These are phyloP conservation scores for Brassicogethes aeneus DNA, from an alignment of 2,888 invertebrate species.

Conservation along the genomic window DNA sequence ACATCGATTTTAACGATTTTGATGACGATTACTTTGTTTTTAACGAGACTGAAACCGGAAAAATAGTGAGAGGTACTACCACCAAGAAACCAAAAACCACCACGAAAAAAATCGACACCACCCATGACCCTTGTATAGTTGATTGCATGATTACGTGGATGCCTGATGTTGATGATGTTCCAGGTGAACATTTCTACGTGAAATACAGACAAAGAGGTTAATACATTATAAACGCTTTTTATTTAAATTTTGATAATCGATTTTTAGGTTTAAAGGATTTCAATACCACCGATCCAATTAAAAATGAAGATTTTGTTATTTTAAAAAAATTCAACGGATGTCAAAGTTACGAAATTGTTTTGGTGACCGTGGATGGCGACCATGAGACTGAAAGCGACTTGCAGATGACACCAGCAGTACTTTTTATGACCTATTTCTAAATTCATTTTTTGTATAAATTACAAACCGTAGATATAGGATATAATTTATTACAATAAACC, in stretches of 20 bases:
- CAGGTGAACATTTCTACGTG: conserved; percentile 30
- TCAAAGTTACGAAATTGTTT: conserved; percentile 27
- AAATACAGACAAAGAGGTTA: conserved; percentile 26
- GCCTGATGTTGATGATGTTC: conserved; percentile 28
- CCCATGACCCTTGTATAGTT: conserved; percentile 22
- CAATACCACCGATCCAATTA: conserved; percentile 22
- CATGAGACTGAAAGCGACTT: conserved; percentile 27
- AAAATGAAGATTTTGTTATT: conserved; percentile 26
- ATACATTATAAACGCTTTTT: background rate
- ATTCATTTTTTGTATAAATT: conserved; percentile 3
- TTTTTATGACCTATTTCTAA: conserved; percentile 16
- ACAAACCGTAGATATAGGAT: background rate
- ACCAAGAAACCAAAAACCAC: background rate
- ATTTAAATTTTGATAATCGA: too few relatives aligned
- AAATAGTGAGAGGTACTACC: conserved; percentile 9
- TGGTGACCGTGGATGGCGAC: conserved; percentile 29
- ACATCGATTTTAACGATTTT: conserved; percentile 13
- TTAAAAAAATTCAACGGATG: conserved; percentile 30
- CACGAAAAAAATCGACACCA: conserved; percentile 9
- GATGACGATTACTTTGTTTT: conserved; percentile 22
- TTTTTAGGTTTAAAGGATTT: conserved; percentile 16
- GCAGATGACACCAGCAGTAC: conserved; percentile 24
- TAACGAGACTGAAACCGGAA: conserved; percentile 15
- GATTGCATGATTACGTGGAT: conserved; percentile 29
- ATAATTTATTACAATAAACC: too few relatives aligned